Evolutionary conservation across 1,140 invertebrate species (phyloP).

Genomic region (Zaprionus tsacasi): DNA sequence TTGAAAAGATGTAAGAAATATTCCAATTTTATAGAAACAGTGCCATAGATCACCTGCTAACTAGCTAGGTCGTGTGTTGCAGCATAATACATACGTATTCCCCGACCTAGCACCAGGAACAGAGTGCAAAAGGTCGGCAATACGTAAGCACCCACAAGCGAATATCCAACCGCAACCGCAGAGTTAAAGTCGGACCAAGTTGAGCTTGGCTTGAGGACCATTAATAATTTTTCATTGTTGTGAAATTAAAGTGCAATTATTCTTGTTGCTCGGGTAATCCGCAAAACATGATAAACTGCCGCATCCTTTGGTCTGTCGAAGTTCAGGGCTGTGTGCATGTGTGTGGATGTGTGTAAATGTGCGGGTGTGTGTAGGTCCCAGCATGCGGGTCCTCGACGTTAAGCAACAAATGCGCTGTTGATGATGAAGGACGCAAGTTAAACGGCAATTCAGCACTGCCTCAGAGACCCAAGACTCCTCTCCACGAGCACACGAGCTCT

Average conservation of each 20-base stretch:
- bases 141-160: neutral
- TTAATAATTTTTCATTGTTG: conserved; percentile 74
- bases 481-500: neutral
- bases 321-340: neutral
- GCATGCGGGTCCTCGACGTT: conserved; percentile 11
- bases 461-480: conserved; percentile 21
- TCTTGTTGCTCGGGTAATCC: conserved; percentile 68
- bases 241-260: conserved; percentile 74
- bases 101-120: neutral
- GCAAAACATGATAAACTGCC: conserved; percentile 70
- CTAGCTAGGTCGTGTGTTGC: neutral
- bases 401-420: conserved; percentile 63
- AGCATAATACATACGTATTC: neutral
- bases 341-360: neutral
- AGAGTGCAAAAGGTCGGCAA: neutral
- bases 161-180: conserved; percentile 25
- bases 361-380: neutral
- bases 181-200: conserved; percentile 28
- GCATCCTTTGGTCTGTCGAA: conserved; percentile 19
- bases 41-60: neutral
- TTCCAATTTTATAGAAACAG: neutral
- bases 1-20: too few species aligned
- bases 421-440: conserved; percentile 68
- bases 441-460: conserved; percentile 54
- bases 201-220: conserved; percentile 50